Conservation (phyloP, 2,113 vertebrate genomes). For the Ceyx cyanopectus region DNA sequence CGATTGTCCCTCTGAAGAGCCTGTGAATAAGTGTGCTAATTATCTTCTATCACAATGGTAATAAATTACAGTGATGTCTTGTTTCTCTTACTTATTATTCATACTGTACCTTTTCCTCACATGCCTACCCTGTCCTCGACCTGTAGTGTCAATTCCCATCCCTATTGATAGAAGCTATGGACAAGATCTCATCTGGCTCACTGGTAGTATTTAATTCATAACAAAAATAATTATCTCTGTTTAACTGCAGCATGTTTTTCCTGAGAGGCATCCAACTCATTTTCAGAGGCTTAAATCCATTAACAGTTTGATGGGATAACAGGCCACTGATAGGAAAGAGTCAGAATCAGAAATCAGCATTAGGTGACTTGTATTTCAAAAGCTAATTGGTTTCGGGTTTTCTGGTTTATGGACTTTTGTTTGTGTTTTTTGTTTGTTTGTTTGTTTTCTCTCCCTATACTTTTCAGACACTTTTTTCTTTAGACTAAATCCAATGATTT, state of each 20-base stretch:
- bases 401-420: background rate
- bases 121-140: background rate
- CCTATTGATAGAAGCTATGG: too few species aligned
- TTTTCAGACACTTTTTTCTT: background rate
- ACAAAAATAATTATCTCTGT: background rate
- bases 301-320: background rate
- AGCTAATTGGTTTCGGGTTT: background rate
- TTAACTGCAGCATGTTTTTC: background rate
- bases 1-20: background rate
- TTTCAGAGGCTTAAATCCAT: background rate
- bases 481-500: background rate
- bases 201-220: background rate
- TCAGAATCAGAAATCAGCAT: background rate
- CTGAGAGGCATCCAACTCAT: background rate
- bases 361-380: background rate
- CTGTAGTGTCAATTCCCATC: fast-evolving
- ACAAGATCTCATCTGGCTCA: background rate
- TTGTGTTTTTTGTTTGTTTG: too few species aligned
- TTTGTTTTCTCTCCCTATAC: background rate
- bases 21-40: background rate
- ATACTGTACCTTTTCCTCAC: fast-evolving
- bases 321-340: background rate
- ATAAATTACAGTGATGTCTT: background rate
- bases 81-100: background rate
- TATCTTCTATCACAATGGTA: background rate